Evolutionary conservation across 2,113 vertebrate species (phyloP), one percentile per base, ranked within the genome.

Genomic region (Callipepla squamata): DNA sequence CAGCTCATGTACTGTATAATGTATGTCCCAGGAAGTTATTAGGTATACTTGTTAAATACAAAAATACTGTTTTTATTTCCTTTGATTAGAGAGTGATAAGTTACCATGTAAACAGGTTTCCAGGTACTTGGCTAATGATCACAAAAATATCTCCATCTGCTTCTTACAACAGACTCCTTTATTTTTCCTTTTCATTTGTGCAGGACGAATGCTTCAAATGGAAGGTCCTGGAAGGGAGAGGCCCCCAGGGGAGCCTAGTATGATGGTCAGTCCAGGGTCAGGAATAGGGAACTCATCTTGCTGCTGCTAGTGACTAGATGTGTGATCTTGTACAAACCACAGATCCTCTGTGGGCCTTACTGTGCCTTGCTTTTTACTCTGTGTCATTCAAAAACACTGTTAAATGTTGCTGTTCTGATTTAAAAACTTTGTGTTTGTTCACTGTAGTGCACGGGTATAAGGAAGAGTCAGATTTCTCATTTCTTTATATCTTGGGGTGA

Each of bases 11-110:
- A 26, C 74, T 1, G 0, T 65, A n/a, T 65, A 78, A 42, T 13
- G 4, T 28, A 51, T 45, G 68, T 90, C 69, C 34, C 65, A 94
- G 82, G 93, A 95, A 80, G 91, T 66, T 84, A 87, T 67, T 70
- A 59, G 89, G 48, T 66, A 73, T 66, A 73, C 89, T 92, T 90
- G 61, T 66, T 80, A 40, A 74, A 74, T 67, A 83, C 55, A 85
- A 79, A 89, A 88, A 78, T 68, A 23, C 36, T 69, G 58, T 6
- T 51, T 85, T 75, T 57, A 42, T 74, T 93, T 82, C 70, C 51
- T 94, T 87, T 67, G 76, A 68, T 44, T 58, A 65, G 67, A 69
- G 81, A 87, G 22, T 34, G 61, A 74, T 58, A 81, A 68, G 11
- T 68, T 74, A 45, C 8, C 34, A 12, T 78, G 74, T 87, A 84